A percentile compares a stretch with the other conserved stretches of the same genome.
Conservation (phyloP, 2,888 invertebrate genomes). For the Drosophila siamana region DNA sequence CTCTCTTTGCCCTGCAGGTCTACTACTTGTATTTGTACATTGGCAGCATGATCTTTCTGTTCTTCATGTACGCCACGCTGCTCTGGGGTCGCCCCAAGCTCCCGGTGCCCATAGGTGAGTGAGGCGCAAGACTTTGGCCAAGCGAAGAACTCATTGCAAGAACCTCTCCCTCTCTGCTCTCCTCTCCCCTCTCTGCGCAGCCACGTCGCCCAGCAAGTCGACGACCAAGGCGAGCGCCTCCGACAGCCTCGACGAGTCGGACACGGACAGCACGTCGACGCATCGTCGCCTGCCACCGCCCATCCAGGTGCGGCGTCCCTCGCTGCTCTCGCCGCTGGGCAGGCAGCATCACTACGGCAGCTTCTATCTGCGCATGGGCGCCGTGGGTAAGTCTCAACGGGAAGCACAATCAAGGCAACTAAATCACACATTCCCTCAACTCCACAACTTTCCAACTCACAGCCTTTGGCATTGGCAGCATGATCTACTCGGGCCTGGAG, state of each 20-base stretch:
- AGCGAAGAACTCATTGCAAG: too few relatives aligned
- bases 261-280: constrained; percentile 85
- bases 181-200: too few relatives aligned
- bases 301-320: constrained; percentile 86
- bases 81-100: constrained; percentile 88
- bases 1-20: too few relatives aligned
- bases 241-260: constrained; percentile 88
- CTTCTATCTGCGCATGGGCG: constrained; percentile 96
- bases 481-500: constrained; percentile 98
- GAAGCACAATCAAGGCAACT: too few relatives aligned
- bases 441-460: too few relatives aligned
- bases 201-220: constrained; percentile 82
- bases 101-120: constrained; percentile 87
- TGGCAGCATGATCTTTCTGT: constrained; percentile 93
- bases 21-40: constrained; percentile 95
- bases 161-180: too few relatives aligned
- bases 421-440: too few relatives aligned
- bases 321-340: constrained; percentile 86
- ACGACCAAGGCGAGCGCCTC: constrained; percentile 84
- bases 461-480: constrained; percentile 98
- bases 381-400: constrained; percentile 95
- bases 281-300: constrained; percentile 85
- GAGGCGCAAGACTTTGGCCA: too few relatives aligned
- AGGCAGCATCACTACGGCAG: constrained; percentile 94
- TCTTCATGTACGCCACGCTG: constrained; percentile 93